These are phyloP conservation scores for Heliconius melpomene DNA, from an alignment of 1,140 invertebrate species.

Conservation along the genomic window DNA sequence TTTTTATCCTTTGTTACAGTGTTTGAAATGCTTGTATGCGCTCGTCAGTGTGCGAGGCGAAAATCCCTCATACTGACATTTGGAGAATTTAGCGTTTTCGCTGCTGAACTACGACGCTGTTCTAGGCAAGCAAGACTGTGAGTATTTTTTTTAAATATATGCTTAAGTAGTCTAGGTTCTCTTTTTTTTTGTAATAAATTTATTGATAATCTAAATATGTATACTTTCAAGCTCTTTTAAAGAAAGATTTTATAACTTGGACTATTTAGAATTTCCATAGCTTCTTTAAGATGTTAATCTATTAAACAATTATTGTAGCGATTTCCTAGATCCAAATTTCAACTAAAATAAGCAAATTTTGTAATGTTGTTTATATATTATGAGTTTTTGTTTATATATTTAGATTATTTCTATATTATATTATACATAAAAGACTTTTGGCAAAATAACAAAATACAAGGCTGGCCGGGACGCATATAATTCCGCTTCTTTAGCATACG, in stretches of 20 bases:
- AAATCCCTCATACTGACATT: conserved; percentile 83
- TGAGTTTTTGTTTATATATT: background rate
- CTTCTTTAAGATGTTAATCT: too few relatives aligned
- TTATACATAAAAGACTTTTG: conserved; percentile 37
- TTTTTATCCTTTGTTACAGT: conserved; percentile 74
- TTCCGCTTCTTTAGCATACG: conserved; percentile 34
- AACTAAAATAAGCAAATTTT: background rate
- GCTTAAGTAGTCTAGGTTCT: too few relatives aligned
- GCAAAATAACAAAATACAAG: conserved; percentile 39
- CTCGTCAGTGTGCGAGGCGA: conserved; percentile 80
- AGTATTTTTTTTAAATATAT: conserved; percentile 39
- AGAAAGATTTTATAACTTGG: too few relatives aligned
- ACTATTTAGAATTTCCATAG: too few relatives aligned
- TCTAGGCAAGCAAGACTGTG: conserved; percentile 73
- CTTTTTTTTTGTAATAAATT: background rate
- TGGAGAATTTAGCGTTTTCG: conserved; percentile 86
- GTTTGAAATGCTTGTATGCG: conserved; percentile 84
- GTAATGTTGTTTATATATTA: background rate
- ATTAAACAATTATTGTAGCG: background rate
- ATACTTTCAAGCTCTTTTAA: background rate
- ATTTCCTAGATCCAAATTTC: background rate
- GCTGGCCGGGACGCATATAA: conserved; percentile 31
- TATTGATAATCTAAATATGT: background rate
- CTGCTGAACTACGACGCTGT: conserved; percentile 83
- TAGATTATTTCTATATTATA: background rate